Conservation (phyloP, 1,140 invertebrate species). For the Drosophila pectinifera region DNA sequence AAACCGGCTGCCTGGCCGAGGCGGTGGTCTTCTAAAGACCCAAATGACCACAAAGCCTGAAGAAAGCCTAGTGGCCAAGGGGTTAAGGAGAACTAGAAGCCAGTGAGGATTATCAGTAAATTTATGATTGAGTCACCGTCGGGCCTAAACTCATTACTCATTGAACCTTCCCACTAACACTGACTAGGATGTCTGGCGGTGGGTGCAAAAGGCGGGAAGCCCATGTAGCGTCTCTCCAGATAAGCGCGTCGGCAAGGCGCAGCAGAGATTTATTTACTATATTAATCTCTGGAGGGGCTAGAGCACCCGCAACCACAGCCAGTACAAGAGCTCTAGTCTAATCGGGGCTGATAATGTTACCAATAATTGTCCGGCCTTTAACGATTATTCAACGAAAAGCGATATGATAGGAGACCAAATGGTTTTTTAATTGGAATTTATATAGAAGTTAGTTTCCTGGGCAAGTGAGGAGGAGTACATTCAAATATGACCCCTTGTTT, state of each 20-base stretch:
- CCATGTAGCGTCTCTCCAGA: conserved; percentile 20
- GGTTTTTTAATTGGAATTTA: conserved; percentile 2
- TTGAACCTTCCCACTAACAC: conserved; percentile 25
- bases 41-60: conserved; percentile 10
- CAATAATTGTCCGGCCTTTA: conserved; percentile 3
- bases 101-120: conserved; percentile 27
- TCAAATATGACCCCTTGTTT: conserved; percentile 7
- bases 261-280: conserved; percentile 31
- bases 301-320: neutral
- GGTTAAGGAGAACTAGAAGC: conserved; percentile 1
- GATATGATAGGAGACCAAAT: neutral
- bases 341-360: conserved; percentile 15
- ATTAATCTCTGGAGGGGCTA: conserved; percentile 5
- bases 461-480: neutral
- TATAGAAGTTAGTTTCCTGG: too few species aligned
- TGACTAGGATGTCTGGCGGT: conserved; percentile 32
- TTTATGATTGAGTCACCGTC: conserved; percentile 27
- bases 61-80: conserved; percentile 4
- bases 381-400: conserved; percentile 1
- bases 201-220: conserved; percentile 9
- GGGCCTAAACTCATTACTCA: neutral
- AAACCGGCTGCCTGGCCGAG: conserved; percentile 14
- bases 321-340: conserved; percentile 3
- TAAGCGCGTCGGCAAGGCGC: neutral
- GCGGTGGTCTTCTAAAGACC: conserved; percentile 47